Conservation (phyloP, 2,797 vertebrate species). For the Percopsis omiscomaycus region DNA sequence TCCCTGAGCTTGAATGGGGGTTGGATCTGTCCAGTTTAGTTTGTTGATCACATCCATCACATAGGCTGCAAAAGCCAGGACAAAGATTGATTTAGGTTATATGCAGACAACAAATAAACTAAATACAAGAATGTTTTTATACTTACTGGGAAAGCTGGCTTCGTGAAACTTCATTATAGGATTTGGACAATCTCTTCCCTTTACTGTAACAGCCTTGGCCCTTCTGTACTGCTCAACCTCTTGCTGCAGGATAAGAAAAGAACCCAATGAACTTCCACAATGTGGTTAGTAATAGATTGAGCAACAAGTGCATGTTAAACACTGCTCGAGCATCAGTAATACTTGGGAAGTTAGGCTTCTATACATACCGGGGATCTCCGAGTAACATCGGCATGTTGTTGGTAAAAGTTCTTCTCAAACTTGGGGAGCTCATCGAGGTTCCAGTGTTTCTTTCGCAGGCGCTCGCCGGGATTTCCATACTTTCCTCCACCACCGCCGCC, state of each 20-base stretch:
- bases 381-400: slow-evolving; percentile 87
- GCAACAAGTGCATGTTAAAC: slow-evolving; percentile 41
- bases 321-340: slow-evolving; percentile 41
- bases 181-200: slow-evolving; percentile 90
- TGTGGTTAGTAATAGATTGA: slow-evolving; percentile 4
- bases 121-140: accelerated
- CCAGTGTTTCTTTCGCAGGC: slow-evolving; percentile 97
- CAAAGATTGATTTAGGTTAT: slow-evolving; percentile 81
- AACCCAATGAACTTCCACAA: not conserved
- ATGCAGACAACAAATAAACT: not conserved
- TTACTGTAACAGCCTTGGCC: slow-evolving; percentile 88
- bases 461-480: slow-evolving; percentile 95
- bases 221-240: slow-evolving; percentile 92
- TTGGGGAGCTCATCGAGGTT: slow-evolving; percentile 95
- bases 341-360: not conserved
- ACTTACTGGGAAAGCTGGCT: slow-evolving; percentile 92
- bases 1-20: slow-evolving; percentile 94
- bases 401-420: slow-evolving; percentile 98
- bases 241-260: slow-evolving; percentile 80
- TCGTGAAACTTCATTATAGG: slow-evolving; percentile 91
- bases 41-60: slow-evolving; percentile 91
- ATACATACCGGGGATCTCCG: slow-evolving; percentile 81
- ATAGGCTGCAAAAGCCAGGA: slow-evolving; percentile 52
- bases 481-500: slow-evolving; percentile 83
- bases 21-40: slow-evolving; percentile 94